Base-by-base conservation (phyloP, 2,888 invertebrate species). In the Cabera pusaria region DNA sequence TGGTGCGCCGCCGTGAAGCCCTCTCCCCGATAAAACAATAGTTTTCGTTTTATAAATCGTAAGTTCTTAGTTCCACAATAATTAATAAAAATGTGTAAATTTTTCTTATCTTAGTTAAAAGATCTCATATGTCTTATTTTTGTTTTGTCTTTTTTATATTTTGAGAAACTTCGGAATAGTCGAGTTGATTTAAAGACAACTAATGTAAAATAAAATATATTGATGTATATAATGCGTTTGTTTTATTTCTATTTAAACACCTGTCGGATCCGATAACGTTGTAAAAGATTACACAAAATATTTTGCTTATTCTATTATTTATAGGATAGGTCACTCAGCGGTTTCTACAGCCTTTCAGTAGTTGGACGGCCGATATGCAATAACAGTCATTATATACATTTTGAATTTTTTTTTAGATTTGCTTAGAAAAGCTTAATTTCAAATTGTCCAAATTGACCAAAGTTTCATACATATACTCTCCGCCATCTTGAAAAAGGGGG, bases 151-250 rank as follows among this genome's bases (percentile, higher is more conserved):
- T 86, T 87, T 87, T 88, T 87, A 87, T 86, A 87, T 86, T 88
- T 87, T 86, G 88, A 88, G 77, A 80, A 87, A 84, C 83, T 81
- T 80, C 78, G 79, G 80, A 81, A 77, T 79, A 85, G 85, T 85
- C 81, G 85, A 86, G 84, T 87, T 84, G 87, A 86, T 85, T 86
- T 86, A 86, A 88, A 88, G 87, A 87, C 87, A 87, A 87, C 85
- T 82, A 85, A 82, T 87, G 87, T 87, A 88, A 87, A 87, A 85
- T 87, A 87, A 86, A 87, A 84, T 85, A 87, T 87, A 88, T 88
- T 86, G 87, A 88, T 88, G 88, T 88, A 88, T 84, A 86, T 86
- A 86, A 31, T 50, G 49, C 44, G 39, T 44, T 53, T 56, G 43
- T 51, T 56, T 67, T 61, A 75, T 81, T 58, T 77, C 16, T 33